Evolutionary conservation across 2,113 vertebrate genomes (phyloP).

Genomic region (Tyrannus savana): DNA sequence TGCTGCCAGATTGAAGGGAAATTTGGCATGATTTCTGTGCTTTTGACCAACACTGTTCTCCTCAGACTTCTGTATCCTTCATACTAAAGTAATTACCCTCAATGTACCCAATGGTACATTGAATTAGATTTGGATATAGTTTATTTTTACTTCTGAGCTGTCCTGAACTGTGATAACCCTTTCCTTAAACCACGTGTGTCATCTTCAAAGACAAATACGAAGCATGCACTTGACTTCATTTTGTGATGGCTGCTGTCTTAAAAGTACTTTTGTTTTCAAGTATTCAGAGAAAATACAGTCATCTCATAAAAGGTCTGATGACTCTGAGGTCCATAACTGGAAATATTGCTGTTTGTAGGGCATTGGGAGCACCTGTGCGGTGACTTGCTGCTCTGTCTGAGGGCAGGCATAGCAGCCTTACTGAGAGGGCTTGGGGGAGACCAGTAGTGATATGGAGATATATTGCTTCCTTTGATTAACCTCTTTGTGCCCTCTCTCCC

Average conservation of each 20-base stretch:
- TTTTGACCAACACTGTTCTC: not conserved
- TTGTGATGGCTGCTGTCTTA: not conserved
- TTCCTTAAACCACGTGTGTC: not conserved
- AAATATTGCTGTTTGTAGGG: not conserved
- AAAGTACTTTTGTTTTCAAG: not conserved
- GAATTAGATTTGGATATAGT: not conserved
- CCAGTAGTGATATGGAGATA: not conserved
- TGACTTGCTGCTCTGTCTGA: not conserved
- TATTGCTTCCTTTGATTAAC: not conserved
- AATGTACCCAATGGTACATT: too few relatives aligned
- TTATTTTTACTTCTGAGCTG: not conserved
- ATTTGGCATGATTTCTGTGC: not conserved
- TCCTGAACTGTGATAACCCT: not conserved
- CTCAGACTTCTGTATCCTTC: not conserved
- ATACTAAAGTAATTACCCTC: not conserved
- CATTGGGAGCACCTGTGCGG: not conserved
- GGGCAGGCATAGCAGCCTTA: not conserved
- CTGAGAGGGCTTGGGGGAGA: not conserved
- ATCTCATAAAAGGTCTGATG: not conserved
- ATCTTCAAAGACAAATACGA: not conserved
- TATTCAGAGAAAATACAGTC: not conserved
- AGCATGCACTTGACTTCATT: not conserved
- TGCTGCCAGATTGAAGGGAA: not conserved
- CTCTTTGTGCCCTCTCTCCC: not conserved
- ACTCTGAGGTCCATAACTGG: not conserved